Evolutionary conservation across 2,797 vertebrate species (phyloP).

Genomic region (Enteromius unitaeniatus): DNA sequence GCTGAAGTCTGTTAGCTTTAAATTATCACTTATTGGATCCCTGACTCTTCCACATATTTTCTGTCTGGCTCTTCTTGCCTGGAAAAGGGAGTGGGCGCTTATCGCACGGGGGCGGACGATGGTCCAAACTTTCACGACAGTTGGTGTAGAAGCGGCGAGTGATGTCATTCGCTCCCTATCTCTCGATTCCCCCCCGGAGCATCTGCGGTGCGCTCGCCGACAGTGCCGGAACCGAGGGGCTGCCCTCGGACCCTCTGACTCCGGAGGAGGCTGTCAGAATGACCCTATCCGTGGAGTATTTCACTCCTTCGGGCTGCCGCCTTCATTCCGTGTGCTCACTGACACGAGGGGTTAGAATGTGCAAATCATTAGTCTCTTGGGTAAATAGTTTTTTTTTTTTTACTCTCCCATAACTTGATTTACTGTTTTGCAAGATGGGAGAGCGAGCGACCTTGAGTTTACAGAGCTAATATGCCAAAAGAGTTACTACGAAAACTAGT

Average conservation of each 20-base stretch:
- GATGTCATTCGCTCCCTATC: slow-evolving; percentile 80
- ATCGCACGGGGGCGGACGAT: slow-evolving; percentile 67
- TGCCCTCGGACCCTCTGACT: slow-evolving; percentile 67
- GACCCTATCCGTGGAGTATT: slow-evolving; percentile 67
- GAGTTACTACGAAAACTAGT: slow-evolving; percentile 36
- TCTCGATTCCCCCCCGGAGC: slow-evolving; percentile 71
- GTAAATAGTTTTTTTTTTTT: slow-evolving; percentile 28
- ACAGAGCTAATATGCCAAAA: slow-evolving; percentile 41
- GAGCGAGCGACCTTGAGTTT: slow-evolving; percentile 46
- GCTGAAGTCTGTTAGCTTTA: slow-evolving; percentile 60
- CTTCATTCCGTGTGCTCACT: slow-evolving; percentile 61
- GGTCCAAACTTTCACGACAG: slow-evolving; percentile 81
- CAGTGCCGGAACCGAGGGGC: slow-evolving; percentile 61
- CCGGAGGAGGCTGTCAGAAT: slow-evolving; percentile 69
- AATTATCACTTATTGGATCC: slow-evolving; percentile 74
- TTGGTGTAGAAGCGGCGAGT: slow-evolving; percentile 72
- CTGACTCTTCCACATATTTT: slow-evolving; percentile 66
- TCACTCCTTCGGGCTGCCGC: slow-evolving; percentile 65
- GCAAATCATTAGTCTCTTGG: slow-evolving; percentile 62
- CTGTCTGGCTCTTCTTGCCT: slow-evolving; percentile 61
- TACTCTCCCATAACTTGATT: slow-evolving; percentile 51
- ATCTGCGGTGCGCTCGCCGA: slow-evolving; percentile 64
- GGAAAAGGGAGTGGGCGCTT: slow-evolving; percentile 68
- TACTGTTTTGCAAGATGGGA: slow-evolving; percentile 53
- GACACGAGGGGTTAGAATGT: slow-evolving; percentile 59